These are phyloP conservation scores for Tupaia tana DNA, from an alignment of 2,113 vertebrate genomes.

Conservation along the genomic window DNA sequence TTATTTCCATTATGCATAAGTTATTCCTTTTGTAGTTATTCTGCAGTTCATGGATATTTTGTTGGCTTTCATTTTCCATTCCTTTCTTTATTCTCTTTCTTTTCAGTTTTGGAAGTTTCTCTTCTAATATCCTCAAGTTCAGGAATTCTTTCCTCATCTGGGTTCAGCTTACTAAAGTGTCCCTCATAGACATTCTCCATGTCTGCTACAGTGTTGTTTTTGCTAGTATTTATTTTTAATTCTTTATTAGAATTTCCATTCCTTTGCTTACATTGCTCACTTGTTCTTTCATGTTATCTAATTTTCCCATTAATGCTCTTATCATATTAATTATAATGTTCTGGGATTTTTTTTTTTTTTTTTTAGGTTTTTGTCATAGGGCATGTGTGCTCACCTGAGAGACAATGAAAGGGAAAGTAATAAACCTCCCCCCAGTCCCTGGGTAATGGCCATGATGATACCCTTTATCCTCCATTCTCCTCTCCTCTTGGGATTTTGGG, in stretches of 20 bases:
- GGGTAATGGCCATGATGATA: too few species aligned
- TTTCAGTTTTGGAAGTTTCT: neutral
- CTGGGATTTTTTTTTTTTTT: too few species aligned
- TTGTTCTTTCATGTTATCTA: neutral
- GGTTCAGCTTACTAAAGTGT: neutral
- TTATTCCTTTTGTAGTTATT: neutral
- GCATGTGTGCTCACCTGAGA: too few species aligned
- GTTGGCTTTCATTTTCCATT: neutral
- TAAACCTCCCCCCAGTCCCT: too few species aligned
- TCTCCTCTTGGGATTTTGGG: too few species aligned
- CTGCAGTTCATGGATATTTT: neutral
- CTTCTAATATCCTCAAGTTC: neutral
- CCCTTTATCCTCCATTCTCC: too few species aligned
- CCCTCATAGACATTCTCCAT: neutral
- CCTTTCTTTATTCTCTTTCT: neutral
- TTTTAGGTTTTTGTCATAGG: too few species aligned
- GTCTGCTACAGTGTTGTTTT: neutral
- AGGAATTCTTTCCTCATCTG: neutral
- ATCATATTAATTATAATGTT: neutral
- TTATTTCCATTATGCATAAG: neutral
- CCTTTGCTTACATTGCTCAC: neutral
- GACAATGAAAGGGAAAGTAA: too few species aligned
- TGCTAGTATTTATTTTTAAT: neutral
- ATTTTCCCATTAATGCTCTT: neutral
- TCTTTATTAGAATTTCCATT: slow-evolving; percentile 13